Percentiles rank a stretch among this genome's conserved stretches.
Conservation (phyloP, 2,888 invertebrate genomes). For the Stenotaenia linearis region DNA sequence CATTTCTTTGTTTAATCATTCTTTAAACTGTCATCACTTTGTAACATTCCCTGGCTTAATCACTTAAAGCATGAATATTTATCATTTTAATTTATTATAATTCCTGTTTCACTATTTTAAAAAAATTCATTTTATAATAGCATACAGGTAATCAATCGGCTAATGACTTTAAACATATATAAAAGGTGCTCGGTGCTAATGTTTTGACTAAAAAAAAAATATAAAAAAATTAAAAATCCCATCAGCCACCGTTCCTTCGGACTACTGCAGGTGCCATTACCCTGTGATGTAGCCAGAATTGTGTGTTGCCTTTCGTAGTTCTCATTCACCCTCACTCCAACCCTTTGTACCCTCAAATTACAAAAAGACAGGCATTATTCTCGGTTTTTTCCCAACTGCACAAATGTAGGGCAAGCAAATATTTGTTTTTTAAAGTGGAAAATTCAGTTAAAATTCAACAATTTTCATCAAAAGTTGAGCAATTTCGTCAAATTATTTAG, state of each 20-base stretch:
- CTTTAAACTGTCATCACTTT: not conserved
- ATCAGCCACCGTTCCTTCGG: slow-evolving; percentile 21
- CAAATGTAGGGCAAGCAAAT: too few species aligned
- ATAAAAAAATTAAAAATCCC: too few species aligned
- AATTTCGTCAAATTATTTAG: too few species aligned
- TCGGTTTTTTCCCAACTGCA: too few species aligned
- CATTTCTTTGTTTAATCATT: not conserved
- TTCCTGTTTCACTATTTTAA: not conserved
- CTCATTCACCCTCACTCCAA: too few species aligned
- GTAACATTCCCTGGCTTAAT: slow-evolving; percentile 6
- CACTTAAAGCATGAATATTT: not conserved
- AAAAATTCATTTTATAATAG: not conserved
- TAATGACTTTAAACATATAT: not conserved
- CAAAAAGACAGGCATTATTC: too few species aligned
- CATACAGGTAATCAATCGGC: not conserved
- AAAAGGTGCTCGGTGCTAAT: slow-evolving; percentile 21
- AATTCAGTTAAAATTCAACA: too few species aligned
- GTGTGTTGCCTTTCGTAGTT: not conserved
- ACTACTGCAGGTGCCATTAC: slow-evolving; percentile 21
- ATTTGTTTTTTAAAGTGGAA: too few species aligned
- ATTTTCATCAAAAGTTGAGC: too few species aligned
- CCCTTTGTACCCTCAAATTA: not conserved
- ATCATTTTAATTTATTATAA: not conserved
- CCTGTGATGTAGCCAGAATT: slow-evolving; percentile 21
- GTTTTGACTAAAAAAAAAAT: not conserved